Conservation (phyloP, 2,797 vertebrate species). For the Huso huso region DNA sequence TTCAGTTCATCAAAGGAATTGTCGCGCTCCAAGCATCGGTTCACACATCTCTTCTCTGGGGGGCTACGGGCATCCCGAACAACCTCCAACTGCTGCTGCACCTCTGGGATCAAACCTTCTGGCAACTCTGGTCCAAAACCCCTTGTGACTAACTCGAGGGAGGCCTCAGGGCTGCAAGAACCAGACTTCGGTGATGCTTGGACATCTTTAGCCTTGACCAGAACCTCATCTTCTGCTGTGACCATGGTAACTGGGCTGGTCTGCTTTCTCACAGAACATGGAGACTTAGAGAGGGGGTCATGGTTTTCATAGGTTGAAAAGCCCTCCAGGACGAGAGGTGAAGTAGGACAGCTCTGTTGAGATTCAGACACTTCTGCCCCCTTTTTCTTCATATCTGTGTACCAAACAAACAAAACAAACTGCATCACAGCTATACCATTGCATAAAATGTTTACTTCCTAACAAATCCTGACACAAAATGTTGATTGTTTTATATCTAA, state of each 20-base stretch:
- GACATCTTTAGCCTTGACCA: neutral
- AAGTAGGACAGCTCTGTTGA: conserved; percentile 12
- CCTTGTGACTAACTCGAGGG: neutral
- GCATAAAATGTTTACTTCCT: neutral
- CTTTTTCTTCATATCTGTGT: conserved; percentile 46
- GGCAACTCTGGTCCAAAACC: conserved; percentile 23
- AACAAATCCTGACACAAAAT: neutral
- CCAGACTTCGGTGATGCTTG: neutral
- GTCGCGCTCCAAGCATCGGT: conserved; percentile 41
- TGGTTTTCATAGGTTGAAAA: conserved; percentile 16
- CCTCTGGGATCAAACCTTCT: conserved; percentile 3
- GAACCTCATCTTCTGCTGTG: neutral
- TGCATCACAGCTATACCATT: neutral
- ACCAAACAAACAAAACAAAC: neutral
- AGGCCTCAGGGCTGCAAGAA: neutral
- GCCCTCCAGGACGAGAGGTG: conserved; percentile 1
- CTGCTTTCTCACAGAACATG: neutral
- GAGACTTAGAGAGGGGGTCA: conserved; percentile 16
- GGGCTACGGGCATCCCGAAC: conserved; percentile 26
- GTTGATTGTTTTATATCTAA: neutral
- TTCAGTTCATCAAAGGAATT: conserved; percentile 60
- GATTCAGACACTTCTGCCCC: conserved; percentile 30
- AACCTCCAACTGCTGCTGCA: conserved; percentile 17
- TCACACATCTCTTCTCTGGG: conserved; percentile 19
- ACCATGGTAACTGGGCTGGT: conserved; percentile 15